These are phyloP conservation scores for Epistrophella euchroma DNA, from an alignment of 2,888 invertebrate species.

Conservation along the genomic window DNA sequence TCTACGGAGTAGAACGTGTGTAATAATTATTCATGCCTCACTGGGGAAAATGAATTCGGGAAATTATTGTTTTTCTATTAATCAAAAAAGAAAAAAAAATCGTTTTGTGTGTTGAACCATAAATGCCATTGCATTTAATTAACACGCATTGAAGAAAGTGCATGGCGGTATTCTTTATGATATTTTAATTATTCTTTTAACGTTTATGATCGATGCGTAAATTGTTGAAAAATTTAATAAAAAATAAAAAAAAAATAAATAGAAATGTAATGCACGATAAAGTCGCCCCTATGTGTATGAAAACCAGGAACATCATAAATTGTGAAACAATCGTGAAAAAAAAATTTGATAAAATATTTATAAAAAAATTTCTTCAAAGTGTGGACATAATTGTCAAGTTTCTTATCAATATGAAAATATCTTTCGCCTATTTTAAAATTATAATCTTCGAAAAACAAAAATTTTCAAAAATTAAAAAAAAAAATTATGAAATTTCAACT, in stretches of 20 bases:
- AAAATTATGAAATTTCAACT: too few species aligned
- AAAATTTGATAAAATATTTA: too few species aligned
- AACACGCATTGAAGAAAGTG: background rate
- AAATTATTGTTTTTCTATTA: constrained; percentile 43
- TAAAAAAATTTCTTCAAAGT: too few species aligned
- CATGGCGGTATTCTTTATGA: background rate
- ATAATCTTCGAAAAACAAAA: too few species aligned
- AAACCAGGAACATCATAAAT: too few species aligned
- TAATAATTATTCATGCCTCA: constrained; percentile 37
- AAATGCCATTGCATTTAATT: background rate
- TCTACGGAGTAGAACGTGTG: background rate
- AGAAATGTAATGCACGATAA: background rate
- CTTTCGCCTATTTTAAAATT: too few species aligned
- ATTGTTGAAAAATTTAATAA: background rate
- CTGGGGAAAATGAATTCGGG: constrained; percentile 30
- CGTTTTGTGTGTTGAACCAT: constrained; percentile 5
- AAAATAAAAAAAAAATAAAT: background rate
- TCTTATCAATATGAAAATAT: too few species aligned
- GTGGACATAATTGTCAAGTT: too few species aligned
- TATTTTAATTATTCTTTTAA: background rate
- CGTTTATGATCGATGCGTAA: constrained; percentile 3
- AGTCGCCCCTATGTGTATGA: background rate
- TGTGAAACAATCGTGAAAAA: too few species aligned
- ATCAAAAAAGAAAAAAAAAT: constrained; percentile 13
- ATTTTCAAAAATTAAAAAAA: too few species aligned